A percentile compares a stretch with the other conserved stretches of the same genome.
Conservation (phyloP, 1,140 invertebrate species). For the Dendrolimus kikuchii region DNA sequence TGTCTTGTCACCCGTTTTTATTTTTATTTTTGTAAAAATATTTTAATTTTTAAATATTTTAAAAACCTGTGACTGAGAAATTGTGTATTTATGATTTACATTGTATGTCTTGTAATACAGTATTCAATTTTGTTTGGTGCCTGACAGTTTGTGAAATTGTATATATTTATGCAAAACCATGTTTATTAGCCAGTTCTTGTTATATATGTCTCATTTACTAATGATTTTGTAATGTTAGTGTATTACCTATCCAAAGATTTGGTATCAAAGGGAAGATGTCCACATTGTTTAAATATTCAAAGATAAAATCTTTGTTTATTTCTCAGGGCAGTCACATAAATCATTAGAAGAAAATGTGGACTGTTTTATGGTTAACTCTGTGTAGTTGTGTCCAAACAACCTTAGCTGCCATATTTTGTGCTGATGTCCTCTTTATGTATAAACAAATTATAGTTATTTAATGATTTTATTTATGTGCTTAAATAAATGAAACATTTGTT, state of each 20-base stretch:
- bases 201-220: constrained; percentile 10
- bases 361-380: constrained; percentile 12
- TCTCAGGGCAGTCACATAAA: no score
- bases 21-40: constrained; percentile 48
- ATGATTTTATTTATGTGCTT: not conserved
- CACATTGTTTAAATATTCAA: constrained; percentile 1
- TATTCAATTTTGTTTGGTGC: constrained; percentile 24
- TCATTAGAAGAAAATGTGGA: not conserved
- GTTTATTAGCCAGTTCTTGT: constrained; percentile 9
- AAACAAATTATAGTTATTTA: constrained; percentile 2
- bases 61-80: constrained; percentile 22
- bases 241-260: constrained; percentile 20
- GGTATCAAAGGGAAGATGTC: constrained; percentile 10
- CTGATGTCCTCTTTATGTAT: constrained; percentile 24
- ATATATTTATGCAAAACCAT: constrained; percentile 11
- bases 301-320: not conserved
- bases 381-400: constrained; percentile 17
- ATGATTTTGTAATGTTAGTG: constrained; percentile 7
- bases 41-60: constrained; percentile 42
- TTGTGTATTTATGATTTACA: constrained; percentile 4
- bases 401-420: constrained; percentile 40
- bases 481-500: no score
- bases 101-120: constrained; percentile 4
- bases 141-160: constrained; percentile 11
- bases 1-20: constrained; percentile 23